These are phyloP conservation scores for Felis catus DNA, from an alignment of 2,113 vertebrate genomes.

Conservation along the genomic window F.catus_Fca126_mat1.0 CM031425.1:48621501-48622000, in stretches of 20 bases:
- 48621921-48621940: background rate
- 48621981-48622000: background rate
- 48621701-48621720: background rate
- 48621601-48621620: background rate
- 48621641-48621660: background rate
- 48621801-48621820: background rate
- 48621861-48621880: background rate
- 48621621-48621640: background rate
- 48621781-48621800: background rate
- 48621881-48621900: background rate
- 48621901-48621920: background rate
- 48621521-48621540: background rate
- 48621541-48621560: background rate
- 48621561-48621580: background rate
- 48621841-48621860: background rate
- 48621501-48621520: background rate
- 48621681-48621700: background rate
- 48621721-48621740: background rate
- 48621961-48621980: background rate
- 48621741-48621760: background rate
- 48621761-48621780: background rate
- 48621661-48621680: background rate
- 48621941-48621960: background rate
- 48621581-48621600: background rate
- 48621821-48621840: background rate